A percentile compares a stretch with the other conserved stretches of the same genome.
These are phyloP conservation scores for Hycleus cichorii DNA, from an alignment of 1,140 invertebrate species.

Conservation along the genomic window DNA sequence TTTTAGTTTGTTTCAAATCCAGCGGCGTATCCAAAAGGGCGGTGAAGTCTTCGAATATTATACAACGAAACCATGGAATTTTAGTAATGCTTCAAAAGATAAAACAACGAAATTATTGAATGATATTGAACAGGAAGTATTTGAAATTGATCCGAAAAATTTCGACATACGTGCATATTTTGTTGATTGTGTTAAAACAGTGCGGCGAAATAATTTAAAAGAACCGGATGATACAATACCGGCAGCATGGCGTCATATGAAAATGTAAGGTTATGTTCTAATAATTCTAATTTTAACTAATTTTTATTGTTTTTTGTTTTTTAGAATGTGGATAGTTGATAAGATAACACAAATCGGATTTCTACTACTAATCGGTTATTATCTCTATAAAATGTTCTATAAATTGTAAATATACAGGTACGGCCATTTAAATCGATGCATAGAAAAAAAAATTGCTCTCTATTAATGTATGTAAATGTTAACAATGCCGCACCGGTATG, in stretches of 20 bases:
- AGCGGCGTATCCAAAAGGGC: slow-evolving; percentile 40
- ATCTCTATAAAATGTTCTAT: neutral
- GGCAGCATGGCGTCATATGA: slow-evolving; percentile 43
- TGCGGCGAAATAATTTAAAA: slow-evolving; percentile 47
- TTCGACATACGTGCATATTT: slow-evolving; percentile 41
- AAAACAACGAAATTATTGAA: slow-evolving; percentile 34
- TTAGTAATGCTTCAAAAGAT: slow-evolving; percentile 38
- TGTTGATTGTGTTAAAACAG: slow-evolving; percentile 36
- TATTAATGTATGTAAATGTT: too few relatives aligned
- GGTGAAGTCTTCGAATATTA: slow-evolving; percentile 45
- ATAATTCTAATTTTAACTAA: neutral
- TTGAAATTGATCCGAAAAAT: slow-evolving; percentile 38
- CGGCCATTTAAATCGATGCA: too few relatives aligned
- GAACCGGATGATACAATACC: slow-evolving; percentile 49
- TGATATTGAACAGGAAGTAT: slow-evolving; percentile 35
- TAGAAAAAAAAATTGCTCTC: too few relatives aligned
- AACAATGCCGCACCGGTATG: too few relatives aligned
- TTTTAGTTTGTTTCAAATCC: slow-evolving; percentile 22
- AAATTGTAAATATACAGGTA: too few relatives aligned
- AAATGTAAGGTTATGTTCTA: slow-evolving; percentile 27
- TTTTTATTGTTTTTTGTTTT: slow-evolving; percentile 1
- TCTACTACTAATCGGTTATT: slow-evolving; percentile 7
- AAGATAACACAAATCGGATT: slow-evolving; percentile 3
- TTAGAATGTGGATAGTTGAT: slow-evolving; percentile 30
- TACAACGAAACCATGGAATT: slow-evolving; percentile 44